Conservation (phyloP, 2,888 invertebrate species). For the Eilema sororculum region DNA sequence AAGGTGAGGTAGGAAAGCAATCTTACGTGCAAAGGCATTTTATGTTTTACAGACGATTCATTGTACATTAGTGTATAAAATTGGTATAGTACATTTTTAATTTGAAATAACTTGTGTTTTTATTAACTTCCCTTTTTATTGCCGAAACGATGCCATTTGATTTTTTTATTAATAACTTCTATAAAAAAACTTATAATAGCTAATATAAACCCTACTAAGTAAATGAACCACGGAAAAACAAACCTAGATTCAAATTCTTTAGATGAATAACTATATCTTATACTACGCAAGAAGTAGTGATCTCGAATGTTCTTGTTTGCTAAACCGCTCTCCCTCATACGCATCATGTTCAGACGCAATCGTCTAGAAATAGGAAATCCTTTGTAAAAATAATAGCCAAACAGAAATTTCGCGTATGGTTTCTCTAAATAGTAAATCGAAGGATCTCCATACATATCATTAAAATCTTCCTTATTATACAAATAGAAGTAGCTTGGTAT, state of each 20-base stretch:
- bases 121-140: neutral
- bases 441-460: slow-evolving; percentile 38
- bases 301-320: slow-evolving; percentile 20
- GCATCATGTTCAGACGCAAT: slow-evolving; percentile 18
- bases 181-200: slow-evolving; percentile 31
- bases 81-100: neutral
- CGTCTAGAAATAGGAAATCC: slow-evolving; percentile 20
- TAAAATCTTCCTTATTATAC: slow-evolving; percentile 25
- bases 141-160: neutral
- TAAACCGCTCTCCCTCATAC: slow-evolving; percentile 26
- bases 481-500: slow-evolving; percentile 28
- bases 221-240: slow-evolving; percentile 39
- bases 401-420: slow-evolving; percentile 17
- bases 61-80: too few species aligned
- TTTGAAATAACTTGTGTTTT: too few species aligned
- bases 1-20: too few species aligned
- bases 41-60: neutral
- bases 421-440: slow-evolving; percentile 32
- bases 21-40: neutral
- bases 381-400: slow-evolving; percentile 22
- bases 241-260: slow-evolving; percentile 38
- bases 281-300: slow-evolving; percentile 18
- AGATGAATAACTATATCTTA: slow-evolving; percentile 26
- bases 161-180: slow-evolving; percentile 20
- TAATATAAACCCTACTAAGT: slow-evolving; percentile 28